Base-by-base conservation (phyloP, 2,888 invertebrate genomes). In the Ectobius pallidus region DNA sequence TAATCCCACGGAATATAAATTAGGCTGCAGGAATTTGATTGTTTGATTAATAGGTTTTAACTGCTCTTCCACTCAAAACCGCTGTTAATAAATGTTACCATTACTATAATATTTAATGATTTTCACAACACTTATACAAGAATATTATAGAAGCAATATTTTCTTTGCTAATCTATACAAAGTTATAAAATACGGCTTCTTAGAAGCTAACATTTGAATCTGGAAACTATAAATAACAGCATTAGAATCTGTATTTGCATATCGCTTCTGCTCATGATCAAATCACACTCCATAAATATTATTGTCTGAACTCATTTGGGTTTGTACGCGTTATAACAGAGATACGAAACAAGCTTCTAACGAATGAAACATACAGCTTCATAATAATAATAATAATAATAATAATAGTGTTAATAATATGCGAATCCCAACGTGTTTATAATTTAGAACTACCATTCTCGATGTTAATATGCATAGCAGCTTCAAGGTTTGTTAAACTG, bases 231-330 rank as follows among this genome's bases (percentile, higher is more conserved):
- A 46, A 46, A 46, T 46, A n/a, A 46, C 46, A 46, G 46, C 14
- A 46, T 46, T 46, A 46, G 11, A 14, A 11, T n/a, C 4, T n/a
- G 18, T 46, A 46, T 46, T 46, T 46, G 46, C 46, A 46, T 46
- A 46, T 46, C n/a, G 18, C 46, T 46, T 46, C 46, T 46, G 46
- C 46, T 7, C 46, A 46, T 46, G 46, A n/a, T n/a, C 14, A 46
- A 46, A 46, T 46, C 46, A 46, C 46, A 46, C 46, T 46, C 7
- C 46, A 46, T 46, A 46, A 46, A 46, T 46, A 46, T 46, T n/a
- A 46, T n/a, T n/a, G 46, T n/a, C 46, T 4, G 11, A n/a, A 46
- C 46, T 14, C 18, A 46, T 46, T 46, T 46, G 4, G 46, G 46
- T 46, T n/a, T n/a, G 16, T 46, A 46, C 22, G n/a, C n/a, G 20